Evolutionary conservation across 2,888 invertebrate species (phyloP), one percentile per base, ranked within the genome.

Genomic region (Cerastis rubricosa): DNA sequence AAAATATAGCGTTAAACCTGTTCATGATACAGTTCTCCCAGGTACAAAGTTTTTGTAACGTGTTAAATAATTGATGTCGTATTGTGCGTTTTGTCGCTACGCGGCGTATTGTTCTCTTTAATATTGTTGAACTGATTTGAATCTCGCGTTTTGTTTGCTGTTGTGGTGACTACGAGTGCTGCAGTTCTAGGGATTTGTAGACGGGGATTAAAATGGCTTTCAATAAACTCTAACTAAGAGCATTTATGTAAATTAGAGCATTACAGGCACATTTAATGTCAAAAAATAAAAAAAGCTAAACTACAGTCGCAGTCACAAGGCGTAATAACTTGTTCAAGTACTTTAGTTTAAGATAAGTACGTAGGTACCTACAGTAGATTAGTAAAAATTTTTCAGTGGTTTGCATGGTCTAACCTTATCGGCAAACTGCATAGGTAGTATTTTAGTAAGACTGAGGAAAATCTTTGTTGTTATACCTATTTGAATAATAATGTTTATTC

Each of bases 41-140:
- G 57, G 68, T 64, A 81, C 73, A 59, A 71, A 71, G 67, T 80
- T 84, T 84, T 84, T 45, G 78, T 85, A 84, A 80, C 78, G 79
- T 85, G 85, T 87, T 80, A 83, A 81, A 87, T 88, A 87, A 88
- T 87, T 84, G 81, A 81, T 84, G 86, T 81, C 64, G 86, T 84
- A 87, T 85, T 85, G 83, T 85, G 79, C 83, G 86, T 85, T 88
- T 88, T 85, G 87, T 87, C 71, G 81, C 81, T 83, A 77, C 81
- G 74, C 74, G 72, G 81, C 78, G 85, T 88, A 85, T 89, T 89
- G 89, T 89, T 87, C 77, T 75, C 76, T 85, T 84, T 86, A 86
- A 80, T 72, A 87, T 88, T 88, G 88, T 89, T 85, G 83, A 81
- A 88, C 83, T 88, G 87, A 89, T 88, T 88, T 89, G 83, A 87